Evolutionary conservation across 2,888 invertebrate species (phyloP), one percentile per base, ranked within the genome.

Genomic region (Metopia argyrocephala): DNA sequence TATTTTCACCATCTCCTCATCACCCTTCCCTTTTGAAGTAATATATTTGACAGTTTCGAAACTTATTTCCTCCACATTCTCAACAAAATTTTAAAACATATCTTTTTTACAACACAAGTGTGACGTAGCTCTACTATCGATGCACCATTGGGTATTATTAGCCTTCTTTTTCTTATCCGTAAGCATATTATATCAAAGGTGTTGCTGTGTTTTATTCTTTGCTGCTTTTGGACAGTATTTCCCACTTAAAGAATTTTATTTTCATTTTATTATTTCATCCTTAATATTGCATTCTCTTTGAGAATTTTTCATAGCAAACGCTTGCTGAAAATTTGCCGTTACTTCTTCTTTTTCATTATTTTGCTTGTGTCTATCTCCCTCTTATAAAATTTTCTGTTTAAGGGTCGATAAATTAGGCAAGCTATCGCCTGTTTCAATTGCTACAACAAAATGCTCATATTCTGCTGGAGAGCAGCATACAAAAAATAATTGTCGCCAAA

Each of bases 121-220:
- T 20, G 76, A 45, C 9, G 84, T 83, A 28, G 78, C 83, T 0
- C 83, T 83, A 56, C 83, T 83, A 28, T 84, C 83, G 2, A 84
- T 21, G 15, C 81, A 83, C 82, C 82, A 82, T n/a, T 20, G 18
- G 21, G 21, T 54, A 0, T 27, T 68, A 18, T 56, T 18, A 9
- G 3, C 46, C 1, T 12, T 9, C 6, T 56, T 18, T 27, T 56
- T 23, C 52, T 20, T 52, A n/a, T 28, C 48, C 38, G n/a, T 5
- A 9, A 46, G 57, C 5, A 48, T 27, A 7, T 21, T 45, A 57
- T 46, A 20, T 46, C 45, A 20, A 9, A 68, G n/a, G 20, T 69
- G 69, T 28, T 56, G 68, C 25, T 23, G 6, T 45, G 28, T 18
- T 28, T 65, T 66, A 7, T 28, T 7, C 7, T 64, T 50, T 20